Evolutionary conservation across 2,113 vertebrate genomes (phyloP), one percentile per base, ranked within the genome.

Genomic region (Tretioscincus oriximinensis): DNA sequence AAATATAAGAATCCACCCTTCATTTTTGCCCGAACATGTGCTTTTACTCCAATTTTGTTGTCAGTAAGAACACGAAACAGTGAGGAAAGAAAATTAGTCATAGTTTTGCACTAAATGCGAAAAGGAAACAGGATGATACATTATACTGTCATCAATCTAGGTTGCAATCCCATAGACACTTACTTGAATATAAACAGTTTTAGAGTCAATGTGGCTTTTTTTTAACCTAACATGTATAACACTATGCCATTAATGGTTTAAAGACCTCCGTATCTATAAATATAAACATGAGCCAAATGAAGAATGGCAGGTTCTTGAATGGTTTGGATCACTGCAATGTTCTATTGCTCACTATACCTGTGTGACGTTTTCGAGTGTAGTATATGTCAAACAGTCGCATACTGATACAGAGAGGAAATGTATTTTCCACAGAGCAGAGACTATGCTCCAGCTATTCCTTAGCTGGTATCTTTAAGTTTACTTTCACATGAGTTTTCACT

Each of bases 401-500:
- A 82, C 86, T 91, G 90, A 8, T 85, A 87, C 86, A 88, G 67
- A 93, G 89, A 90, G 88, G 88, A 93, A 93, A 82, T 78, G 72
- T 91, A 93, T 95, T 95, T 95, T 94, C 91, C 86, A 63, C 11
- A 90, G 81, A 78, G 76, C 89, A 94, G 92, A 92, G 91, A 90
- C 92, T 93, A 81, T 89, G 92, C 92, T 93, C 74, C 54, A 84
- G 75, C 85, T 94, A 90, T 93, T 95, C 92, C 91, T 93, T 93
- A 93, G 91, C 93, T 95, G 95, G 94, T 95, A 95, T 92, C 93
- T 92, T 90, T 92, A 95, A 95, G 94, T 95, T 95, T 95, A 95
- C 95, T 95, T 96, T 96, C 95, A 95, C 95, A 95, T 94, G 93
- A 89, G 91, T 94, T 96, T 95, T 95, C 93, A 95, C 94, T 95